These are phyloP conservation scores for Armadillidium nasatum DNA, from an alignment of 1,140 invertebrate species.

Conservation along the genomic window DNA sequence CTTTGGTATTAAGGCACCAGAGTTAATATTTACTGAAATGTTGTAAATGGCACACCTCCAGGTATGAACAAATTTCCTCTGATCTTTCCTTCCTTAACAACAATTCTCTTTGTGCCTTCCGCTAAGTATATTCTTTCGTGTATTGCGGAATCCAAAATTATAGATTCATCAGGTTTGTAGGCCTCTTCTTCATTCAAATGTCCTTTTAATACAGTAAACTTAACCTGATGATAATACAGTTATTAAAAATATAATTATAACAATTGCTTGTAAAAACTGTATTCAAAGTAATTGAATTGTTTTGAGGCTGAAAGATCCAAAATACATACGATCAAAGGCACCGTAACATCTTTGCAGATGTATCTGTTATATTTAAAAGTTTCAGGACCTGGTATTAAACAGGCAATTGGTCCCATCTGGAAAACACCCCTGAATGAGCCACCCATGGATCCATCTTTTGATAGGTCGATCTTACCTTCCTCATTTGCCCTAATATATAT, in stretches of 20 bases:
- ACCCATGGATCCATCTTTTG: neutral
- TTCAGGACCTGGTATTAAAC: neutral
- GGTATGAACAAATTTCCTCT: constrained; percentile 9
- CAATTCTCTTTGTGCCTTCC: neutral
- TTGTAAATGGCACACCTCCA: too few relatives aligned
- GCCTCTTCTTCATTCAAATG: too few relatives aligned
- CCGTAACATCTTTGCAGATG: constrained; percentile 3
- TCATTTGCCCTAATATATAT: constrained; percentile 4
- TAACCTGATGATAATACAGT: too few relatives aligned
- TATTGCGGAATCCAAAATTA: too few relatives aligned
- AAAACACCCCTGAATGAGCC: constrained; percentile 17
- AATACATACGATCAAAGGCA: neutral
- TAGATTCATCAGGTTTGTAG: too few relatives aligned
- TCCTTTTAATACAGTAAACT: too few relatives aligned
- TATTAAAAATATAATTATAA: too few relatives aligned
- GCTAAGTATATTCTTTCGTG: neutral
- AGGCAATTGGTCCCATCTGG: constrained; percentile 20
- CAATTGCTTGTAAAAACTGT: too few relatives aligned
- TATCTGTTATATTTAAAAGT: constrained; percentile 12
- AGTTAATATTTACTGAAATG: too few relatives aligned
- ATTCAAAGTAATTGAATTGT: too few relatives aligned
- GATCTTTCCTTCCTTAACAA: neutral
- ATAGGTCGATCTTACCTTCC: constrained; percentile 13
- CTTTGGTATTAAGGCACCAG: too few relatives aligned
- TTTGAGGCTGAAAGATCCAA: too few relatives aligned